Base-by-base conservation (phyloP, 2,888 invertebrate species). In the Diarsia mendica region DNA sequence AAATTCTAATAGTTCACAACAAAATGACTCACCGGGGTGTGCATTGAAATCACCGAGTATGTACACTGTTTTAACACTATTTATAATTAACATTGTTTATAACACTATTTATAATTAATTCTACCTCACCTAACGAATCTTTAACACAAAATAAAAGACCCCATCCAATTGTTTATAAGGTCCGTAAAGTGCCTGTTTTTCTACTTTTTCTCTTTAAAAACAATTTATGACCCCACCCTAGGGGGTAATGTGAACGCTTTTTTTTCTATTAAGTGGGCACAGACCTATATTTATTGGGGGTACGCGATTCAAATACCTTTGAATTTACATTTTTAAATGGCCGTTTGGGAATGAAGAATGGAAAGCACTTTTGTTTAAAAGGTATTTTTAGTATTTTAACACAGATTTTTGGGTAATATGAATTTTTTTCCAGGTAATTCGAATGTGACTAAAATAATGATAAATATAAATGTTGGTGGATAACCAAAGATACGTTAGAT, bases 181-280 rank as follows among this genome's bases (percentile, higher is more conserved):
- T 23, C 33, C 71, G 61, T 86, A 83, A 87, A 84, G 75, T 60
- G 28, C 65, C 72, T 71, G 60, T 72, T 73, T 72, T 69, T 60
- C 72, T 73, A 64, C 33, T 58, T 72, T 20, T 73, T 61, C 70
- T 79, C 65, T 83, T 76, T 63, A 73, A 66, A 72, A 72, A 67
- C 70, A 73, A 80, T 87, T 81, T 80, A 82, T 77, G 65, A 10
- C 46, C 23, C 0, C 44, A 60, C 83, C 75, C 75, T 58, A 67
- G 85, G 78, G 85, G 78, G 78, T 61, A 71, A 72, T 80, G 74
- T 75, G 61, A 72, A 20, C 39, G 79, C 70, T 80, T 86, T 72
- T 77, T 77, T 87, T 76, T 86, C 77, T 83, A 85, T 85, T 75
- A 85, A 83, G 75, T 77, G 75, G 66, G 75, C 61, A 67, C 18